Evolutionary conservation across 2,797 vertebrate species (phyloP), one percentile per base, ranked within the genome.

Genomic region (Borostomias antarcticus): DNA sequence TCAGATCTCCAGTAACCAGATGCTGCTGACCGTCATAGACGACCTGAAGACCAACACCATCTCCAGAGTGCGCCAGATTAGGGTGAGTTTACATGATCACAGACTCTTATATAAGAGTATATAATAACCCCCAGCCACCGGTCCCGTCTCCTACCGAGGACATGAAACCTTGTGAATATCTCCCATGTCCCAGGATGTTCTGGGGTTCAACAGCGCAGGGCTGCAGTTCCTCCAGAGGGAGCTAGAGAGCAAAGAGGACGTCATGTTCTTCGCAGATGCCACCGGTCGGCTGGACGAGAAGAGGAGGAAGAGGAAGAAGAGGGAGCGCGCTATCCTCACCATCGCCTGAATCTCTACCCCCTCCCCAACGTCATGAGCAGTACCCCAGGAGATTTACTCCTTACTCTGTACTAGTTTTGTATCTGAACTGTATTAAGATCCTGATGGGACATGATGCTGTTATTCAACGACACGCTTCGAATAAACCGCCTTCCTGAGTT

Each of bases 121-220:
- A n/a, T n/a, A n/a, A n/a, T n/a, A n/a, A n/a, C n/a, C n/a, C n/a
- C n/a, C n/a, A n/a, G n/a, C n/a, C n/a, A n/a, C n/a, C n/a, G n/a
- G n/a, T n/a, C n/a, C n/a, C n/a, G n/a, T n/a, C n/a, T n/a, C n/a
- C n/a, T n/a, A n/a, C n/a, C n/a, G n/a, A n/a, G n/a, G n/a, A n/a
- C n/a, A n/a, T n/a, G n/a, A n/a, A n/a, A n/a, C n/a, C n/a, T n/a
- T n/a, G n/a, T n/a, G n/a, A n/a, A 17, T 9, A 2, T 17, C 40
- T 43, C 15, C 11, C 37, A n/a, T 45, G 40, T 45, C 40, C 17
- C 86, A 97, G 97, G 96, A 98, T 61, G 82, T 95, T 51, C 89
- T 98, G 77, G 97, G 96, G 70, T 97, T 99, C 73, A 99, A 98
- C 82, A 91, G 94, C 80, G 95, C 95, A 0, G 96, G 91, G 7